phyloP scores from a whole-genome alignment of 2,113 vertebrate genomes.

The Zosterops hypoxanthus region DNA sequence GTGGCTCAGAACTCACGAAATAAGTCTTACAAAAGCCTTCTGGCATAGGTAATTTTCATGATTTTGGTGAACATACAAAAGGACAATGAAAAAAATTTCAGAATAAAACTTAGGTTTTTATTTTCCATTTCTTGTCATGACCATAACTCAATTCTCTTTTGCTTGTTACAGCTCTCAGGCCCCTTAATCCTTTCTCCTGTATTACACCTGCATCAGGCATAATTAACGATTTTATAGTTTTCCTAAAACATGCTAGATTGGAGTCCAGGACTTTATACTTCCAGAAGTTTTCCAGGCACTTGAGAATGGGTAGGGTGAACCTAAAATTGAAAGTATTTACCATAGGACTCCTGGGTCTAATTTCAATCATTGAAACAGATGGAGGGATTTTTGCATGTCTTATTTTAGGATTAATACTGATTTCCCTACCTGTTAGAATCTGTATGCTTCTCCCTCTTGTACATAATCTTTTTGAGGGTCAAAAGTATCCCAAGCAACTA shows the following conservation, averaged over 20 bases:
- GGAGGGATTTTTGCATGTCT: neutral
- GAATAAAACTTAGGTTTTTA: neutral
- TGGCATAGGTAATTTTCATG: fast-evolving
- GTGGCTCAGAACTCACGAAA: neutral
- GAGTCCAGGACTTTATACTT: neutral
- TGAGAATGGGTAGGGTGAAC: neutral
- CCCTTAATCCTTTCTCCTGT: neutral
- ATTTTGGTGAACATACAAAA: neutral
- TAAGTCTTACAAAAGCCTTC: neutral
- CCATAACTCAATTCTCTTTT: neutral
- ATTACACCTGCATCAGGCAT: neutral
- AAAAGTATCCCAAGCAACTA: neutral
- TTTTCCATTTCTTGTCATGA: neutral
- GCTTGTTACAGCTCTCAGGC: neutral
- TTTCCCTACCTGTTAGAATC: neutral
- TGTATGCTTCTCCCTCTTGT: neutral
- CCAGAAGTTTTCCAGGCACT: neutral
- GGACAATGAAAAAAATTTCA: neutral
- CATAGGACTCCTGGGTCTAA: neutral
- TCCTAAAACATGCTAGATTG: neutral
- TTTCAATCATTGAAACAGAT: neutral
- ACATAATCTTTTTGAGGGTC: neutral
- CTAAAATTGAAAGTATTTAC: neutral
- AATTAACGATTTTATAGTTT: neutral
- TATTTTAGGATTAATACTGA: neutral